Conservation (phyloP, 2,113 vertebrate species). For the Candoia aspera region DNA sequence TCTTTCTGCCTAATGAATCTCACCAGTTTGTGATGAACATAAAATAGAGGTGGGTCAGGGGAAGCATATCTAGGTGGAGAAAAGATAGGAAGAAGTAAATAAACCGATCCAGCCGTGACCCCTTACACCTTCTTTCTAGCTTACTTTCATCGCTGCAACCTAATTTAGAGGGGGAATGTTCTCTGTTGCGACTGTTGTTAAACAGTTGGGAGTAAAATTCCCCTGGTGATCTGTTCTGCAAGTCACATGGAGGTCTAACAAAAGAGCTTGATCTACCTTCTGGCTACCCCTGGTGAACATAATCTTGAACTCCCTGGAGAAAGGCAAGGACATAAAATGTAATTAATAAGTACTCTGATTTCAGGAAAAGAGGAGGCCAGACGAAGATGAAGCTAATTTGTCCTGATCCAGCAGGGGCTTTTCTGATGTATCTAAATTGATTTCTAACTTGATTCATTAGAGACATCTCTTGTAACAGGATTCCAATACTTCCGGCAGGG, state of each 20-base stretch:
- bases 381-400: neutral
- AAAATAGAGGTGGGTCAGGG: neutral
- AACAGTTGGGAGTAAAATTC: neutral
- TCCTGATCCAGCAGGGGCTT: neutral
- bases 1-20: neutral
- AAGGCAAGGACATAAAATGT: neutral
- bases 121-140: neutral
- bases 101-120: neutral
- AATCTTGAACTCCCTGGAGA: neutral
- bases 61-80: neutral
- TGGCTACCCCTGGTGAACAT: neutral
- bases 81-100: neutral
- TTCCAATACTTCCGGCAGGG: neutral
- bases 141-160: neutral
- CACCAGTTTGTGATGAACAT: neutral
- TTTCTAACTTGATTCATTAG: neutral
- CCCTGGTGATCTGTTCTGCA: neutral
- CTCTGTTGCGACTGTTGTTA: neutral
- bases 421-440: neutral
- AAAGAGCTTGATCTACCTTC: neutral
- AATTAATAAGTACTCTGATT: conserved; percentile 1
- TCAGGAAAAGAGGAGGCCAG: neutral
- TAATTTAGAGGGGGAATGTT: neutral
- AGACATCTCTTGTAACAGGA: neutral
- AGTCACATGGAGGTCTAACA: neutral